Evolutionary conservation across 2,113 vertebrate species (phyloP), one percentile per base, ranked within the genome.

Genomic region (Ceyx margarethae): DNA sequence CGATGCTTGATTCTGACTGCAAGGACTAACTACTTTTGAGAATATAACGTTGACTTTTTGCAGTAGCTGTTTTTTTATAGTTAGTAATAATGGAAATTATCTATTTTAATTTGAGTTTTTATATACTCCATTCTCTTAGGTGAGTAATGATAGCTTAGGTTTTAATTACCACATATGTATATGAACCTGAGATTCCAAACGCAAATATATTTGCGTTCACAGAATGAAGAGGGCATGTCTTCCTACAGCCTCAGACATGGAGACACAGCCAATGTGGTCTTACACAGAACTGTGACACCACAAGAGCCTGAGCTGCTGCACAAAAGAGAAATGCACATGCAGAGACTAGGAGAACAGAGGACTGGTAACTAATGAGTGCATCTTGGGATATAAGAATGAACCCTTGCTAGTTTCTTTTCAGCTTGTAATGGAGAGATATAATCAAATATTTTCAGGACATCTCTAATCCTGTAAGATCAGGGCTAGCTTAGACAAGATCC

Each of bases 51-150:
- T 60, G 79, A 89, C 64, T 87, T 94, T 93, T 85, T 74, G 51
- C 37, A 85, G 45, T 85, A 80, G 42, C 42, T 79, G 56, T 37
- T 57, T 91, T 87, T 91, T 91, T 87, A 89, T 91, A 85, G 93
- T 91, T 77, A 87, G 87, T 46, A 89, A 94, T 96, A 95, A 89
- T 69, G 79, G 85, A 92, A 91, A 94, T 94, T 87, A 79, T 87
- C 66, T 86, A 43, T 92, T 88, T 88, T 86, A 79, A 95, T 94
- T 96, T 94, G 74, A 86, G 93, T 93, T 94, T 94, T 91, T 35
- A 90, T 86, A 84, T 43, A 79, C 56, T 85, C 51, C 74, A 69
- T 91, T 95, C 84, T 86, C 71, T 89, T 92, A 94, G 84, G 58
- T 89, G 74, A 93, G 54, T 92, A 84, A 91, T 89, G 76, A 86